phyloP scores from a whole-genome alignment of 2,888 invertebrate species.

The Empis stercorea region DNA sequence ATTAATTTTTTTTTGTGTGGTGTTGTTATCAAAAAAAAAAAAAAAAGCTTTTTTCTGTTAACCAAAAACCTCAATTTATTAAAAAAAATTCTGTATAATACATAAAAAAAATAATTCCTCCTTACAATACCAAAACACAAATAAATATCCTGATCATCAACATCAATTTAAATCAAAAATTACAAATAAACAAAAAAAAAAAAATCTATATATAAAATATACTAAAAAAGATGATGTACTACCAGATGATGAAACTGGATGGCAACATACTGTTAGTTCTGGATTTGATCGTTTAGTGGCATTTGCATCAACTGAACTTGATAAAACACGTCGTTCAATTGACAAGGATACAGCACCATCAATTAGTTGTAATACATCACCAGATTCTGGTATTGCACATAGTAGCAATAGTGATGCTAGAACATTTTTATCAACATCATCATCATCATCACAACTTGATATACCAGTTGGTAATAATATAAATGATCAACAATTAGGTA shows the following conservation, averaged over 20 bases:
- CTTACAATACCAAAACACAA: too few relatives aligned
- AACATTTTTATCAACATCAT: conserved; percentile 37
- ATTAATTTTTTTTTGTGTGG: too few relatives aligned
- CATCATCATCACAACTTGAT: conserved; percentile 37
- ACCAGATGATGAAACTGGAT: conserved; percentile 70
- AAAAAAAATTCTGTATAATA: too few relatives aligned
- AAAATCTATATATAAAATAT: too few relatives aligned
- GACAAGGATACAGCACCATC: conserved; percentile 49
- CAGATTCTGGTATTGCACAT: conserved; percentile 75
- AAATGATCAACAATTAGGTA: conserved; percentile 4
- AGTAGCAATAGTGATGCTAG: conserved; percentile 37
- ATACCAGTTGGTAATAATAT: conserved; percentile 24
- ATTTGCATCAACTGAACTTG: conserved; percentile 83
- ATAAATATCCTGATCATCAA: too few relatives aligned
- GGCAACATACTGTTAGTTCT: conserved; percentile 87
- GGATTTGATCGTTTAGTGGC: conserved; percentile 90
- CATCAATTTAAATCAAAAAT: too few relatives aligned
- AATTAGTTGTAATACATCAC: conserved; percentile 66
- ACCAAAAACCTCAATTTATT: too few relatives aligned
- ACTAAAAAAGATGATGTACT: conserved; percentile 30
- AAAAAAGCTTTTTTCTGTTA: too few relatives aligned
- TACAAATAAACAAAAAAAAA: too few relatives aligned
- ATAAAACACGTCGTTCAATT: conserved; percentile 68
- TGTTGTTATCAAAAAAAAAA: too few relatives aligned
- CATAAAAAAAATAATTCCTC: too few relatives aligned